Base-by-base conservation (phyloP, 2,888 invertebrate species). In the Caenorhabditis sp. region DNA sequence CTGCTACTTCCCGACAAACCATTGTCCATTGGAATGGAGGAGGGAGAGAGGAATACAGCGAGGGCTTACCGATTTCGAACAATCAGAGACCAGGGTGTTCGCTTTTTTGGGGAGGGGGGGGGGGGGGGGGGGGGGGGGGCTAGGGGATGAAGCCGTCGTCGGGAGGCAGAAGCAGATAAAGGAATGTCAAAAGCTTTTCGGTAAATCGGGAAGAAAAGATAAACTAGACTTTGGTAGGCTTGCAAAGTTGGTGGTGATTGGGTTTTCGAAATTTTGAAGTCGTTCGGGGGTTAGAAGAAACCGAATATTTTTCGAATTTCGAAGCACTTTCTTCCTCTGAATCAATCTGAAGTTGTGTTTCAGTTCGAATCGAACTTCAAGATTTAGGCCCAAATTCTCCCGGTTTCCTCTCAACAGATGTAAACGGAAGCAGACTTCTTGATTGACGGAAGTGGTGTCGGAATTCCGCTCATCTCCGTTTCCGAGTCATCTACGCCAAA, bases 11-110 rank as follows among this genome's bases (percentile, higher is more conserved):
- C 49, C 51, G 54, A 41, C 47, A 68, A 19, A 68, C 61, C 76
- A 77, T 77, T 77, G 75, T 75, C 75, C 75, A 59, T 31, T 35
- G 16, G 58, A 58, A 31, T 22, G 59, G 22, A 59, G n/a, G n/a
- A n/a, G n/a, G n/a, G n/a, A n/a, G n/a, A n/a, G n/a, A n/a, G n/a
- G n/a, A n/a, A n/a, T n/a, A n/a, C n/a, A n/a, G 63, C 59, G 47
- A 19, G 61, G 59, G 44, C 73, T 59, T 75, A 75, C 74, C 66
- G 74, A 75, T 26, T 66, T 75, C 64, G 64, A 75, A 75, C 74
- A 64, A 61, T 64, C 74, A 47, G 44, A 75, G 64, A 75, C 74
- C 74, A 75, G n/a, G 31, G 49, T 51, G 72, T 73, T 73, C 72
- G 35, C n/a, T n/a, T n/a, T 16, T 35, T 51, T 12, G n/a, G 28